Percentiles rank a stretch among this genome's conserved stretches.
These are phyloP conservation scores for Drosophila saltans DNA, from an alignment of 1,140 invertebrate species.

Conservation along the genomic window DNA sequence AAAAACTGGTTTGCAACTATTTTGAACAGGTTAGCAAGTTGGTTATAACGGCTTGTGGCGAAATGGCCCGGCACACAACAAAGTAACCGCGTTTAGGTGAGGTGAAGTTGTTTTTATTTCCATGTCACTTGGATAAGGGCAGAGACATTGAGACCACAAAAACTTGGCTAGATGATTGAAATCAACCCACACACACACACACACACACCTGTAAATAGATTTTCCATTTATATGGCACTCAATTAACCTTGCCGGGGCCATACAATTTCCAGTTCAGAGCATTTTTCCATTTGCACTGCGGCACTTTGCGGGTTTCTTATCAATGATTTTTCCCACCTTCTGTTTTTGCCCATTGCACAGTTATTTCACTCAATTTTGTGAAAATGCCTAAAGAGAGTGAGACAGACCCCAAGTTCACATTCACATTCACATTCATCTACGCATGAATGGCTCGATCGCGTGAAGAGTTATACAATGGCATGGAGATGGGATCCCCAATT, in stretches of 20 bases:
- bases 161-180: neutral
- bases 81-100: neutral
- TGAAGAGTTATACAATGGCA: conserved; percentile 70
- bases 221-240: conserved; percentile 34
- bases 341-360: conserved; percentile 6
- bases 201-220: neutral
- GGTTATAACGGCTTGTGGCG: conserved; percentile 3
- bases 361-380: neutral
- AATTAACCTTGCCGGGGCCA: conserved; percentile 65
- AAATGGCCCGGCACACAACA: neutral
- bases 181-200: neutral
- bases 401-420: conserved; percentile 50
- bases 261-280: conserved; percentile 55
- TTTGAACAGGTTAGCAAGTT: neutral
- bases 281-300: conserved; percentile 25
- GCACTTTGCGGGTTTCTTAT: conserved; percentile 60
- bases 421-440: conserved; percentile 19
- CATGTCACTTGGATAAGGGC: neutral
- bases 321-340: conserved; percentile 53
- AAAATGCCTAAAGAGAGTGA: neutral
- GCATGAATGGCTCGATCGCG: conserved; percentile 76
- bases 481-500: conserved; percentile 45
- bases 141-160: neutral
- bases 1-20: neutral
- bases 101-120: neutral